Evolutionary conservation across 37 sponge, comb jelly and placozoan genomes (phyloP).

Genomic region (Cladorhizidae sp.): DNA sequence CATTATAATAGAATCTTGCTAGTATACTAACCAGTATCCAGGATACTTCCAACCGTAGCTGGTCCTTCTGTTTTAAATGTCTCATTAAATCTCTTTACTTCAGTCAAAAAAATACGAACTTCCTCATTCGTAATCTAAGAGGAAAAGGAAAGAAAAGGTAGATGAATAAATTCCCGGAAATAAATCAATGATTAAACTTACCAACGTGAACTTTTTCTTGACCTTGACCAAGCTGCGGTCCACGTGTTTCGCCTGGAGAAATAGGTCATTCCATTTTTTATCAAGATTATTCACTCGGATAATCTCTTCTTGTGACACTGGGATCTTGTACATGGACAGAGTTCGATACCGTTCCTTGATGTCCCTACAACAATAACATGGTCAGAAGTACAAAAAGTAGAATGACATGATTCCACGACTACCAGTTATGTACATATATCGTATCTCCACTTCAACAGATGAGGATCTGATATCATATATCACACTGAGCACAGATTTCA

Average conservation of each 20-base stretch:
- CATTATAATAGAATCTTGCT: too few relatives aligned
- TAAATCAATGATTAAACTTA: conserved; percentile 9
- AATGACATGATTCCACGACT: not conserved
- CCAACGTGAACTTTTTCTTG: conserved; percentile 95
- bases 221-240: conserved; percentile 90
- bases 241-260: conserved; percentile 64
- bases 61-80: conserved; percentile 90
- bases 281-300: conserved; percentile 41
- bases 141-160: too few relatives aligned
- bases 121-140: conserved; percentile 90
- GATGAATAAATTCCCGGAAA: too few relatives aligned
- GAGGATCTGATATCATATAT: conserved; percentile 89
- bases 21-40: conserved; percentile 79
- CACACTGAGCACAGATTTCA: conserved; percentile 96
- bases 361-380: conserved; percentile 29
- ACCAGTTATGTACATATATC: conserved; percentile 47
- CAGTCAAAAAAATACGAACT: conserved; percentile 75
- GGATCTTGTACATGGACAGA: conserved; percentile 82
- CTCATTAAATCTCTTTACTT: conserved; percentile 67
- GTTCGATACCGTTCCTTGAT: conserved; percentile 94
- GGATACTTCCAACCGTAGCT: conserved; percentile 85
- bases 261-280: conserved; percentile 73
- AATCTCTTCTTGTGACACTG: conserved; percentile 73
- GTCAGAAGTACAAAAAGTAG: not conserved
- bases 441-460: conserved; percentile 90